These are phyloP conservation scores for Leptocoma aspasia DNA, from an alignment of 2,113 vertebrate genomes.

Conservation along the genomic window DNA sequence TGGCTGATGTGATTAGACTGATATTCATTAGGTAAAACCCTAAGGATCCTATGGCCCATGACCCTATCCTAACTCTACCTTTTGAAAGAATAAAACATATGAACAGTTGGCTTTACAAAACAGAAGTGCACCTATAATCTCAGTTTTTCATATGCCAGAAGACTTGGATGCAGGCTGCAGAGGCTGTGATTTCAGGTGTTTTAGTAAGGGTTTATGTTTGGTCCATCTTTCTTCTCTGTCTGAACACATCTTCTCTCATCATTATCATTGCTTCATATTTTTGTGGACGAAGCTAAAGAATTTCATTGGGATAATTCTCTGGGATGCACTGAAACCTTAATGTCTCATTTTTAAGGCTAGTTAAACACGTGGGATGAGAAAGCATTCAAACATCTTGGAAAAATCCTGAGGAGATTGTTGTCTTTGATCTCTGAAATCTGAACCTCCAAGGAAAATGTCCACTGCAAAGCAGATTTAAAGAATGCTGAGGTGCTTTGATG, in stretches of 20 bases:
- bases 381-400: background rate
- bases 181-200: background rate
- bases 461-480: background rate
- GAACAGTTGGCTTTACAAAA: background rate
- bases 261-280: background rate
- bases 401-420: background rate
- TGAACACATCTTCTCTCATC: background rate
- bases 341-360: background rate
- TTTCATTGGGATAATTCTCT: background rate
- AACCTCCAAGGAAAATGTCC: background rate
- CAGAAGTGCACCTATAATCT: background rate
- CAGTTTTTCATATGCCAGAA: background rate
- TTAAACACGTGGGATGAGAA: background rate
- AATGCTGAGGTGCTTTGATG: background rate
- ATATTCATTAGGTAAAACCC: background rate
- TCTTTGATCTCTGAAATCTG: background rate
- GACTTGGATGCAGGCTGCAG: background rate
- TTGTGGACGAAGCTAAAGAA: background rate
- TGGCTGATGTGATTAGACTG: background rate
- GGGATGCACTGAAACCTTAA: background rate
- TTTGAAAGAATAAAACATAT: background rate
- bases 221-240: background rate
- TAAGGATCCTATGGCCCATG: background rate
- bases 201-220: background rate
- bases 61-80: background rate